A percentile compares a stretch with the other conserved stretches of the same genome.
Evolutionary conservation across 2,797 vertebrate genomes (phyloP).

Genomic region (Chelmon rostratus): DNA sequence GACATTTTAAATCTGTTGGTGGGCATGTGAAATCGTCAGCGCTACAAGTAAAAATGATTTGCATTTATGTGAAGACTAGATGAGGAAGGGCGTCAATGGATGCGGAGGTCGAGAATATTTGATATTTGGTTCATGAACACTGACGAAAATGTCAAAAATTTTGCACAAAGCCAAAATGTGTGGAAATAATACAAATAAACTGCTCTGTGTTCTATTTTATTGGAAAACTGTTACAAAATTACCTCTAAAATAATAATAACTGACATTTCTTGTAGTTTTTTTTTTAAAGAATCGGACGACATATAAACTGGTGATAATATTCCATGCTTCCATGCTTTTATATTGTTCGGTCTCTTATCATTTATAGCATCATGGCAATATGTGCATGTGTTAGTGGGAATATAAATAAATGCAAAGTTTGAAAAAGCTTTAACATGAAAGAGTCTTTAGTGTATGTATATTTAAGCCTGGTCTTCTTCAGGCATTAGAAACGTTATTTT

Average conservation of each 20-base stretch:
- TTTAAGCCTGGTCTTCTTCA: not conserved
- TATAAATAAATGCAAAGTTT: not conserved
- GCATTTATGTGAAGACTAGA: constrained; percentile 5
- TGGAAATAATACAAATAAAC: not conserved
- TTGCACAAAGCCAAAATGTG: not conserved
- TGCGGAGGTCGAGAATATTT: not conserved
- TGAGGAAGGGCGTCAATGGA: not conserved
- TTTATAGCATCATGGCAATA: not conserved
- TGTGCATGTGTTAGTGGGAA: not conserved
- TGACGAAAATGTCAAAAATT: not conserved
- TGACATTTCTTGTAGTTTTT: not conserved
- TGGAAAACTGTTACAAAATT: not conserved
- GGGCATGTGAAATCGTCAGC: not conserved
- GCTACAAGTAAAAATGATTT: not conserved
- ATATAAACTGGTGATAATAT: not conserved
- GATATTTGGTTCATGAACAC: no score
- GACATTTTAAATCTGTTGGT: no score
- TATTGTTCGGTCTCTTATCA: not conserved
- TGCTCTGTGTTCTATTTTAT: no score
- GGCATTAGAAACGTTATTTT: not conserved
- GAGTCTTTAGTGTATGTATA: not conserved
- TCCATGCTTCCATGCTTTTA: no score
- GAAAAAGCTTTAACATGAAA: not conserved
- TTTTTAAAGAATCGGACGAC: not conserved
- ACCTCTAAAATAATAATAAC: no score